phyloP scores from a whole-genome alignment of 1,140 invertebrate species.

The Ceratina australensis region DNA sequence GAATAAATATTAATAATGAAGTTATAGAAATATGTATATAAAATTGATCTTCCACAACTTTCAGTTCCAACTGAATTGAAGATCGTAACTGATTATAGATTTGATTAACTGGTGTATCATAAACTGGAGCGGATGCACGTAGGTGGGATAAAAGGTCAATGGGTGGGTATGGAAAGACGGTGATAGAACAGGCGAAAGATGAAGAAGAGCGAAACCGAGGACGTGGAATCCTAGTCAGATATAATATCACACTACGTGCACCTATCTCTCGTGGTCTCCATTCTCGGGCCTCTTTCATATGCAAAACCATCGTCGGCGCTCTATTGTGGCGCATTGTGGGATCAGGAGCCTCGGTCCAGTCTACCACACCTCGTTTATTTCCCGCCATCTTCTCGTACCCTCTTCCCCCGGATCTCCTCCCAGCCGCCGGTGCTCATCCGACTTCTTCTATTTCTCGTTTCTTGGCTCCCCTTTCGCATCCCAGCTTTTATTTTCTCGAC shows the following conservation, averaged over 20 bases:
- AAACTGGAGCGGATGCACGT: too few species aligned
- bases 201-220: constrained; percentile 16
- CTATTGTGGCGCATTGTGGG: constrained; percentile 73
- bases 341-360: constrained; percentile 72
- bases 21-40: too few species aligned
- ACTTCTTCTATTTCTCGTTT: neutral
- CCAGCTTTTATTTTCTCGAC: constrained; percentile 43
- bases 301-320: constrained; percentile 73
- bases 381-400: constrained; percentile 51
- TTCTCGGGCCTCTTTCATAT: constrained; percentile 74
- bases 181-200: constrained; percentile 4
- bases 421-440: neutral
- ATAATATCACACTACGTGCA: constrained; percentile 64
- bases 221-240: constrained; percentile 58
- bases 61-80: too few species aligned
- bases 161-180: neutral
- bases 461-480: constrained; percentile 5
- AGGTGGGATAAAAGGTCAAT: constrained; percentile 22
- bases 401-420: neutral
- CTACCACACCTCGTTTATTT: constrained; percentile 75
- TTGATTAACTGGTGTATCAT: too few species aligned
- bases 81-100: too few species aligned
- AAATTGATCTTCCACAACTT: too few species aligned
- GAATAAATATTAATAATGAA: too few species aligned
- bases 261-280: constrained; percentile 60